Conservation (phyloP, 2,888 invertebrate species). For the Andrena flavipes region DNA sequence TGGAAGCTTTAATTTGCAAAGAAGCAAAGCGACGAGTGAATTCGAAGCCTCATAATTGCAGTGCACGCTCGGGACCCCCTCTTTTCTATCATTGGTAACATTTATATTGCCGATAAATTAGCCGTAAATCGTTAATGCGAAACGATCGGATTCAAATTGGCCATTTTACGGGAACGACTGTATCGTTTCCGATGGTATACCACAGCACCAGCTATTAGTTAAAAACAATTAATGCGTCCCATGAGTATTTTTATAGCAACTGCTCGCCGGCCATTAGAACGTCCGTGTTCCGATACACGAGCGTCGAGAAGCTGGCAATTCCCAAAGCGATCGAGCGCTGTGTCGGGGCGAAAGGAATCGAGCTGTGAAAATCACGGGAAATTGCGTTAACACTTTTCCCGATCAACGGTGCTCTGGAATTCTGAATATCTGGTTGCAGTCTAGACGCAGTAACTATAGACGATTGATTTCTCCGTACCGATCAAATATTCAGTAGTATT, state of each 20-base stretch:
- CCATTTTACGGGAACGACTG: constrained; percentile 1
- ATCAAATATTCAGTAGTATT: background rate
- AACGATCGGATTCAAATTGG: constrained; percentile 12
- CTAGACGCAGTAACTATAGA: background rate
- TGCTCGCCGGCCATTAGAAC: constrained; percentile 20
- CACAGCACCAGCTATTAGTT: constrained; percentile 37
- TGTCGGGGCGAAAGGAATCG: constrained; percentile 4
- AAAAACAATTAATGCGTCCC: constrained; percentile 61
- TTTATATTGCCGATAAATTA: constrained; percentile 43
- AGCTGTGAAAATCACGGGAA: constrained; percentile 5
- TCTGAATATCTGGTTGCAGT: background rate
- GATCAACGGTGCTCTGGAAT: background rate
- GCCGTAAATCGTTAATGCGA: constrained; percentile 28
- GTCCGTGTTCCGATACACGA: constrained; percentile 39
- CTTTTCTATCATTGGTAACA: constrained; percentile 28
- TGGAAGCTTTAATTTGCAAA: constrained; percentile 28
- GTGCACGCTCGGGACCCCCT: background rate
- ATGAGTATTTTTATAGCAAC: constrained; percentile 53
- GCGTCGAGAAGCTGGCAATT: constrained; percentile 20
- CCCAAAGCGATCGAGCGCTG: constrained; percentile 28
- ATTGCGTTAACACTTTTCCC: background rate
- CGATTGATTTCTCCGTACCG: background rate
- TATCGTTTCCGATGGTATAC: background rate
- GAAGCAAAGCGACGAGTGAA: background rate
- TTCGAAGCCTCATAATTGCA: constrained; percentile 3